Base-by-base conservation (phyloP, 2,113 vertebrate genomes). In the Falcunculus frontatus region DNA sequence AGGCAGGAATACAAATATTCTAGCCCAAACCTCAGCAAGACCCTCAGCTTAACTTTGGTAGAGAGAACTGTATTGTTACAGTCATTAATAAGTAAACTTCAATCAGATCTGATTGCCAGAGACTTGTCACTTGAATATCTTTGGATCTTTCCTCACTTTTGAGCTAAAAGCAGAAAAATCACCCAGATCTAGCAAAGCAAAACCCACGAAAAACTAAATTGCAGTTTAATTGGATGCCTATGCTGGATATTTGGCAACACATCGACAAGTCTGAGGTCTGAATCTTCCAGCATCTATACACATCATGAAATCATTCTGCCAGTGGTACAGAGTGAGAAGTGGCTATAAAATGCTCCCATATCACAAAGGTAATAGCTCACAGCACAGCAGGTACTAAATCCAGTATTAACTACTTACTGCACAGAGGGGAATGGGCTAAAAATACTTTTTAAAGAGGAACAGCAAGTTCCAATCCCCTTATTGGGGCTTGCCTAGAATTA, bases 371-470 rank as follows among this genome's bases (percentile, higher is more conserved):
- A 96, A 87, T 89, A 93, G 82, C 83, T 96, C 94, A 95, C 63
- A 93, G 88, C 75, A 77, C 85, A 92, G 90, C 76, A 90, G 90
- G 92, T 77, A 92, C 83, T 93, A 92, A 95, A 92, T 80, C 68
- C 80, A 89, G 83, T 19, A 81, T 84, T 95, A 96, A 86, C 88
- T 89, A 77, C 94, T 92, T 77, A 63, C 22, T 74, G 91, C 89
- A 83, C 50, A 46, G 52, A 32, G 37, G 33, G 10, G 47, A 87
- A 70, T 1, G 8, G 32, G 23, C 78, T 94, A 93, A 90, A 96
- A 89, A 85, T 67, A 93, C 21, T 32, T 83, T 90, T 77, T 65
- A 16, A 85, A 74, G 39, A 65, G 27, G 11, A 90, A 57, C 12
- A 80, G 65, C 49, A 49, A 69, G 32, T 80, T 92, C 37, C 82